Base-by-base conservation (phyloP, 2,888 invertebrate genomes). In the Eilema caniola region DNA sequence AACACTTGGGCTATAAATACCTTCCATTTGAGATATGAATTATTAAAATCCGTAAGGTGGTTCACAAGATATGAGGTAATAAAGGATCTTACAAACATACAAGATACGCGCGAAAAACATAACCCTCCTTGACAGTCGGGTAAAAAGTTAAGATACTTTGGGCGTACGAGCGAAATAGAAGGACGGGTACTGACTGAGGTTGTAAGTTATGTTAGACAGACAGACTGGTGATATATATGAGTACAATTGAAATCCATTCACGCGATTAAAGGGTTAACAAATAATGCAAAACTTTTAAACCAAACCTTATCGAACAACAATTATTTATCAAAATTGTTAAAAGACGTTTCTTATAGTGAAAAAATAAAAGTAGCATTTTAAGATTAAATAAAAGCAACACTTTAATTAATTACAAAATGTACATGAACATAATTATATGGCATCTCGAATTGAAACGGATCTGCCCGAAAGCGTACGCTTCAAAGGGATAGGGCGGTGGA, bases 401-500 rank as follows among this genome's bases (percentile, higher is more conserved):
- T 20, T n/a, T 53, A 53, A 53, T 10, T n/a, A 53, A n/a, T 53
- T n/a, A 53, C n/a, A 53, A 53, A n/a, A 53, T n/a, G 53, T n/a
- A 53, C 20, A n/a, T 53, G n/a, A 5, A 47, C 20, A 53, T 53
- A n/a, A 53, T 8, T 8, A 20, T 10, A 2, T n/a, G 0, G 53
- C n/a, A 53, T 53, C 53, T 53, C n/a, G n/a, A 53, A 53, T 53
- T 53, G 53, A n/a, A 53, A 53, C 53, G 53, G 10, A 53, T 53
- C n/a, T 53, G n/a, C 53, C 20, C 53, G 20, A 53, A 53, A 53
- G n/a, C 53, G 8, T 53, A 53, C 53, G n/a, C 53, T 53, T 53
- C n/a, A 53, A 53, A 53, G n/a, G 47, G n/a, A 53, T 3, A 53
- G n/a, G 53, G n/a, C 2, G 53, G 53, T n/a, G 53, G 53, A 53